Base-by-base conservation (phyloP, 2,113 vertebrate species). In the Eleginops maclovinus region DNA sequence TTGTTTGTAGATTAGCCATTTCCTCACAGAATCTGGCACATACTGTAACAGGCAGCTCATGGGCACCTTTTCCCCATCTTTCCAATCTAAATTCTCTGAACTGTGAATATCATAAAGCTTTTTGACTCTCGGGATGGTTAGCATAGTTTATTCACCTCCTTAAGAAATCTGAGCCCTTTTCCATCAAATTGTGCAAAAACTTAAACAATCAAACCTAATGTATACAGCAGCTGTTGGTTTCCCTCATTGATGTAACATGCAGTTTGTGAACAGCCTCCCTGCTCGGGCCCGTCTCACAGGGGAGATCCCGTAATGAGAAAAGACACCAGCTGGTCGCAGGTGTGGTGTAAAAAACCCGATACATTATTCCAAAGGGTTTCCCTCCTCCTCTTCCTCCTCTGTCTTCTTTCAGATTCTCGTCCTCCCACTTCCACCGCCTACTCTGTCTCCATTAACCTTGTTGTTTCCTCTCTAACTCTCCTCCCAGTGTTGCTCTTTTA, bases 281-380 rank as follows among this genome's bases (percentile, higher is more conserved):
- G 49, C 49, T 14, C 0, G 44, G 50, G 71, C 36, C 11, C 11
- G 22, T 43, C 76, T 77, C 84, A 74, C 82, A 43, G 43, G 83
- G 81, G 84, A 87, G 63, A 83, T 84, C 67, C 77, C 15, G 13
- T 87, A 81, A 87, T 85, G 75, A 84, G 83, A 80, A 67, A 59
- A 14, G 12, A 81, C 77, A 89, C 62, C 78, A 84, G 87, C 82
- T 86, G 83, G 89, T 80, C 61, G 49, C 87, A 92, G 86, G 81
- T 92, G 91, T 79, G 84, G 56, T 64, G 72, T 73, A 63, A 69
- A 76, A 85, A 36, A 76, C 19, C 58, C 49, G 54, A 80, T 75
- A 69, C 26, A 82, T 87, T 87, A 90, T 82, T 83, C 88, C 68
- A 78, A 49, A 71, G 62, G 69, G 81, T 76, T 70, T 70, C 49